A percentile compares a stretch with the other conserved stretches of the same genome.
These are phyloP conservation scores for Caenorhabditis macrosperma DNA, from an alignment of 2,888 invertebrate species.

Conservation along the genomic window DNA sequence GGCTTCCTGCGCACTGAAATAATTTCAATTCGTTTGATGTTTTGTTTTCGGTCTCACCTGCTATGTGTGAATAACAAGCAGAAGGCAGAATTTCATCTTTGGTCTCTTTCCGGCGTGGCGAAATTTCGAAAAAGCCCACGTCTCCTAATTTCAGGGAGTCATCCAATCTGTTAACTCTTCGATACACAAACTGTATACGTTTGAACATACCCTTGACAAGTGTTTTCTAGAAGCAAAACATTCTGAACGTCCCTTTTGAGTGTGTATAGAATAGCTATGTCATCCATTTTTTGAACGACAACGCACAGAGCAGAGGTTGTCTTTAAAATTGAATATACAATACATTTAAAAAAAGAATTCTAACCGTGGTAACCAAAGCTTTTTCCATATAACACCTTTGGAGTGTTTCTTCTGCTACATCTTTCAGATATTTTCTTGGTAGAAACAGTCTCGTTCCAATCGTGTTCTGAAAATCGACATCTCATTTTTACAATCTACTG, in stretches of 20 bases:
- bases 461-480: background rate
- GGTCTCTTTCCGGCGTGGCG: conserved; percentile 3
- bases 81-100: conserved; percentile 8
- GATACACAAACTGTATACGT: background rate
- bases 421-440: background rate
- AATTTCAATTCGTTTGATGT: background rate
- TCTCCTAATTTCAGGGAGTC: conserved; percentile 16
- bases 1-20: conserved; percentile 14
- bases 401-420: background rate
- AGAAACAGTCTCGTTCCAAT: background rate
- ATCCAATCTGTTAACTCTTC: background rate
- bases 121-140: conserved; percentile 35
- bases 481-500: no score
- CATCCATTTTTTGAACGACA: conserved; percentile 14
- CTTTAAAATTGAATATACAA: background rate
- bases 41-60: conserved; percentile 8
- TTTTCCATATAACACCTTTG: background rate
- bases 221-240: conserved; percentile 4
- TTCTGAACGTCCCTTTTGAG: conserved; percentile 10
- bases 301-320: background rate
- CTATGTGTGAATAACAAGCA: conserved; percentile 38
- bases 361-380: background rate
- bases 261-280: conserved; percentile 7
- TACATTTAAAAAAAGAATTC: background rate
- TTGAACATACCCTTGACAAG: conserved; percentile 15